Conservation (phyloP, 2,797 vertebrate species). For the Hoplostethus atlanticus region DNA sequence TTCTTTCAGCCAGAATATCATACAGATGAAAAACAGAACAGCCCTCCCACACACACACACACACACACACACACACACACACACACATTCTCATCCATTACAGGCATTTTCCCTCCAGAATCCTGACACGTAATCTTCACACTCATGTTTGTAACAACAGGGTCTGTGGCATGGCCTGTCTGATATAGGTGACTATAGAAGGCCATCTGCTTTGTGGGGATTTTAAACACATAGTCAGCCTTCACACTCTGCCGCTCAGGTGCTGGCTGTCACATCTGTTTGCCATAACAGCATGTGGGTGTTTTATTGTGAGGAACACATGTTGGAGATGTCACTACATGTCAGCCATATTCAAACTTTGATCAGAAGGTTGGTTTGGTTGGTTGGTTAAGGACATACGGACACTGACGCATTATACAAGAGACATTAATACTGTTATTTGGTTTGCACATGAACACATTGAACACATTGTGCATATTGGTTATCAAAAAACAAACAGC, state of each 20-base stretch:
- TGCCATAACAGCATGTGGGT: slow-evolving; percentile 27
- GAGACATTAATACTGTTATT: not conserved
- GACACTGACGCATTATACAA: not conserved
- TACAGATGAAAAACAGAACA: slow-evolving; percentile 24
- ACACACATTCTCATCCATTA: not conserved
- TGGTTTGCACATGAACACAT: not conserved
- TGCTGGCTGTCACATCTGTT: not conserved
- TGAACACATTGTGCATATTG: no score
- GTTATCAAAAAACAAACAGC: no score
- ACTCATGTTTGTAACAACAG: slow-evolving; percentile 2
- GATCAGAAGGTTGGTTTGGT: not conserved
- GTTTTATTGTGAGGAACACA: slow-evolving; percentile 1
- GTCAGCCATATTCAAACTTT: not conserved
- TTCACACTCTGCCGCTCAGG: not conserved
- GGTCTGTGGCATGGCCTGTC: not conserved
- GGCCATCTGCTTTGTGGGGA: not conserved
- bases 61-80: slow-evolving; percentile 2
- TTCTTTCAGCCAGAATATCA: slow-evolving; percentile 39
- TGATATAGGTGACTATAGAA: not conserved
- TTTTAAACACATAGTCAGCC: not conserved
- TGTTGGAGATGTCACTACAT: slow-evolving; percentile 6
- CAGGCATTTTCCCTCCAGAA: slow-evolving; percentile 28
- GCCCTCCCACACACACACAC: not conserved
- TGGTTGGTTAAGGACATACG: not conserved
- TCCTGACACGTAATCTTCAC: not conserved